These are phyloP conservation scores for Arion vulgaris DNA, from an alignment of 1,140 invertebrate genomes.

Conservation along the genomic window DNA sequence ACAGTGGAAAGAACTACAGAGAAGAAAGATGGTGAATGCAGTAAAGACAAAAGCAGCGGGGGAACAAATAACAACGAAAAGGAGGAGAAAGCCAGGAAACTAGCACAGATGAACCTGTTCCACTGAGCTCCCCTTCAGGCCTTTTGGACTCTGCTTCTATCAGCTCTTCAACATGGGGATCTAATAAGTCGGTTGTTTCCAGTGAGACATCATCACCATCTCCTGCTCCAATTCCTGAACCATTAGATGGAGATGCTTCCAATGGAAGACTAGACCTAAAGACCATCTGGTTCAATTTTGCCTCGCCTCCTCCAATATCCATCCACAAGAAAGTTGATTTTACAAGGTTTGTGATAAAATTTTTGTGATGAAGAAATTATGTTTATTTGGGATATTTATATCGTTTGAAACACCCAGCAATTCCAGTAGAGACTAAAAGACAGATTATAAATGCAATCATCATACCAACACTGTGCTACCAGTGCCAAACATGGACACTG, in stretches of 20 bases:
- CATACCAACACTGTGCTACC: no score
- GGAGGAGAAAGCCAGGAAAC: slow-evolving; percentile 33
- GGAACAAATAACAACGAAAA: slow-evolving; percentile 24
- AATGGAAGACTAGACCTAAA: slow-evolving; percentile 83
- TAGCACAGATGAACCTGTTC: slow-evolving; percentile 41
- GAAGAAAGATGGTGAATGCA: neutral
- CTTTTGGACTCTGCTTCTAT: slow-evolving; percentile 47
- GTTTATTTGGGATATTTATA: no score
- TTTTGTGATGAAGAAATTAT: no score
- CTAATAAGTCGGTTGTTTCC: slow-evolving; percentile 59
- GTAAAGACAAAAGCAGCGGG: slow-evolving; percentile 34
- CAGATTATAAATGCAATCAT: no score
- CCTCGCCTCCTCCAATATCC: slow-evolving; percentile 92
- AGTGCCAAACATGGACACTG: no score
- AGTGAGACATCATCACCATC: slow-evolving; percentile 32
- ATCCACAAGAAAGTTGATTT: slow-evolving; percentile 96
- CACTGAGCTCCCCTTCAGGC: slow-evolving; percentile 41
- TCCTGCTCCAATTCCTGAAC: slow-evolving; percentile 37
- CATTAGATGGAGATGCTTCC: slow-evolving; percentile 72
- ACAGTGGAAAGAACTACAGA: slow-evolving; percentile 13
- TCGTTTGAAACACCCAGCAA: no score
- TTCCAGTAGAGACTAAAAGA: no score
- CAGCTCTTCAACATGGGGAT: slow-evolving; percentile 57
- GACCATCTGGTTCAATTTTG: slow-evolving; percentile 97
- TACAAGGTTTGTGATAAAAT: slow-evolving; percentile 79